These are phyloP conservation scores for Phoenicopterus ruber DNA, from an alignment of 2,113 vertebrate genomes.

Conservation along the genomic window DNA sequence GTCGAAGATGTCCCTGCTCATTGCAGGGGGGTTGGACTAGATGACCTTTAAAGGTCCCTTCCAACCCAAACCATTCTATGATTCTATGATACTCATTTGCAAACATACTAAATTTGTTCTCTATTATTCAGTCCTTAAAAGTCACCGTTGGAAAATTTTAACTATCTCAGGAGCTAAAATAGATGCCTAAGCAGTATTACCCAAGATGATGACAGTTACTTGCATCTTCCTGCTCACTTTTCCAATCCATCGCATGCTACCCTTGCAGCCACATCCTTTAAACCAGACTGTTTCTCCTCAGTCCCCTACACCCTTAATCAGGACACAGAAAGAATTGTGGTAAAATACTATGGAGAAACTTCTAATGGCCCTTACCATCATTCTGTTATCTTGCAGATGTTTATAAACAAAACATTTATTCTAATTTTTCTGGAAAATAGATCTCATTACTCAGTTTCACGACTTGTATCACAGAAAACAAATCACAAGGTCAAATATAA, in stretches of 20 bases:
- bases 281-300: neutral
- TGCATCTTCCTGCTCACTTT: neutral
- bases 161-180: neutral
- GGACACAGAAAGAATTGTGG: neutral
- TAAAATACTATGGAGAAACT: neutral
- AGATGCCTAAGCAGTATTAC: neutral
- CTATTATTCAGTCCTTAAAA: neutral
- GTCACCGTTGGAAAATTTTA: neutral
- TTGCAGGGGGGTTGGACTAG: too few relatives aligned
- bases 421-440: neutral
- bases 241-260: neutral
- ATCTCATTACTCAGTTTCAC: neutral
- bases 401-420: neutral
- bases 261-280: neutral
- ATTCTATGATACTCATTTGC: too few relatives aligned
- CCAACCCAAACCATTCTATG: too few relatives aligned
- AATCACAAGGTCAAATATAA: neutral
- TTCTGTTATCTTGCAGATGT: neutral
- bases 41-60: too few relatives aligned
- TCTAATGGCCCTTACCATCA: neutral
- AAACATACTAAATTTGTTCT: neutral
- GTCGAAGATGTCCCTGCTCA: too few relatives aligned
- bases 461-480: neutral
- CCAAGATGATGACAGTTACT: neutral
- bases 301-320: neutral